Conservation (phyloP, 2,797 vertebrate genomes). For the Sarcoramphus papa region DNA sequence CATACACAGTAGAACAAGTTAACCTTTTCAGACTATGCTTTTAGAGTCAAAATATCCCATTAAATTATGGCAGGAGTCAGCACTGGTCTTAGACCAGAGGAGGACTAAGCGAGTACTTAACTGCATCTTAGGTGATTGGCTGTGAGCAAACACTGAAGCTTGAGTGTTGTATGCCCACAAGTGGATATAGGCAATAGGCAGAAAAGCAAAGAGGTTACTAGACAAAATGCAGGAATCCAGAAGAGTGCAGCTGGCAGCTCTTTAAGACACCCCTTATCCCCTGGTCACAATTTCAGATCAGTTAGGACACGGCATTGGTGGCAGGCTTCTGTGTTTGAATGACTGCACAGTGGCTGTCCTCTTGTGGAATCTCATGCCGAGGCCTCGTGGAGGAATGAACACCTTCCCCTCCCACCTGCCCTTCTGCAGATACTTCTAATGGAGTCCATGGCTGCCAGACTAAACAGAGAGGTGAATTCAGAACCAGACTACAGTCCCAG, state of each 20-base stretch:
- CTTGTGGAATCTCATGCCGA: background rate
- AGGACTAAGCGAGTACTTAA: background rate
- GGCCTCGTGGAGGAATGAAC: background rate
- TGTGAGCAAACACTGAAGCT: background rate
- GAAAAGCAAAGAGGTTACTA: background rate
- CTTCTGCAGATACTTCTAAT: background rate
- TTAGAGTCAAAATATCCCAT: background rate
- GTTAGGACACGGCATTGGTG: background rate
- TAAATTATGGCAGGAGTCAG: background rate
- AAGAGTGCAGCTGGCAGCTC: background rate
- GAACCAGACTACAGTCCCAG: background rate
- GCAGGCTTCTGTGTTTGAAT: background rate
- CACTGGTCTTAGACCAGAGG: background rate
- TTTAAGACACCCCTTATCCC: background rate
- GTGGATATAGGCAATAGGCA: background rate
- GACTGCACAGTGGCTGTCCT: background rate
- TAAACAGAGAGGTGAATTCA: background rate
- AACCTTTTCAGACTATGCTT: slow-evolving; percentile 4
- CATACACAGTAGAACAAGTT: background rate
- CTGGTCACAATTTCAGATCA: background rate
- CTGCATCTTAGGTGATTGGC: background rate
- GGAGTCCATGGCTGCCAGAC: background rate
- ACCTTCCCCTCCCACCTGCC: background rate
- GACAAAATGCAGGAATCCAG: background rate
- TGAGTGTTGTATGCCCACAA: background rate